These are phyloP conservation scores for Eulacestoma nigropectus DNA, from an alignment of 2,113 vertebrate species.

Conservation along the genomic window DNA sequence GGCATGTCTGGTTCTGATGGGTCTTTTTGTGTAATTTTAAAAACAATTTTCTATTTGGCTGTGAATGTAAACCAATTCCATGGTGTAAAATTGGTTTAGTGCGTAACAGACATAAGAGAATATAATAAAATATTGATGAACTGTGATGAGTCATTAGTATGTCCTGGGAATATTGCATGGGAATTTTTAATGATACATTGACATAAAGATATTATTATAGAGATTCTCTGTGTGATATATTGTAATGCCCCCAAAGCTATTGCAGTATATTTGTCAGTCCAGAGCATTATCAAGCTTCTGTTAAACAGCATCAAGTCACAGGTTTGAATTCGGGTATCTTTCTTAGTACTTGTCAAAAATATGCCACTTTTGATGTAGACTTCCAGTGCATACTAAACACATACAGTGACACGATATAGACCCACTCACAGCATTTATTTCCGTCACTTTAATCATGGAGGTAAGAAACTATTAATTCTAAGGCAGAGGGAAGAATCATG, in stretches of 20 bases:
- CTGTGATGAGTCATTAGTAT: background rate
- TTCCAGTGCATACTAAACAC: background rate
- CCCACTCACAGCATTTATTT: background rate
- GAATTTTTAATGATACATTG: background rate
- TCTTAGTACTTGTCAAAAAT: background rate
- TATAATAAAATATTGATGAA: background rate
- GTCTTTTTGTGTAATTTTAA: background rate
- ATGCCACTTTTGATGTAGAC: background rate
- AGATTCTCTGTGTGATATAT: background rate
- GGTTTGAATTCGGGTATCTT: background rate
- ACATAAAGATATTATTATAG: background rate
- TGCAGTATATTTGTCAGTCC: background rate
- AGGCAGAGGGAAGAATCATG: background rate
- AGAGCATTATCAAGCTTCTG: background rate
- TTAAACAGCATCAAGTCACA: background rate
- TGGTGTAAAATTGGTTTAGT: background rate
- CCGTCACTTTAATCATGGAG: background rate
- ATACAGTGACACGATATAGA: background rate
- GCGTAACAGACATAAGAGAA: background rate
- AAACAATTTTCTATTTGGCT: background rate
- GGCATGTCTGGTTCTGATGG: background rate
- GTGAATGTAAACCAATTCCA: background rate
- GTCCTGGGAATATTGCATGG: background rate
- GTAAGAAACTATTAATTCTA: background rate
- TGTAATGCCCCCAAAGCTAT: background rate